Conservation (phyloP, 2,888 invertebrate species). For the Octonoba sinensis region DNA sequence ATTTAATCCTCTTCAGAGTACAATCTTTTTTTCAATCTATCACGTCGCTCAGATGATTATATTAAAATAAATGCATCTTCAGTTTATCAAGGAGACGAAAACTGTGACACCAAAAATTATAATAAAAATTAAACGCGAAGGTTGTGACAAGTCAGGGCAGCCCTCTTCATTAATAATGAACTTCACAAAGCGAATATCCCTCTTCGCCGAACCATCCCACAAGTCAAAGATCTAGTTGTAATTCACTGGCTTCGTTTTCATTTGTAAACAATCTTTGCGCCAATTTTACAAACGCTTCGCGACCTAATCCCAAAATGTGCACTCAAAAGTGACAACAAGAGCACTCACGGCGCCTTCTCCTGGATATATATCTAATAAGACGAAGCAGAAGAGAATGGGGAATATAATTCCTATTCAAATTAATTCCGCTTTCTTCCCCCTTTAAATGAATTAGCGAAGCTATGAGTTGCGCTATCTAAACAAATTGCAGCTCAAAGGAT, state of each 20-base stretch:
- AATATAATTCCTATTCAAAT: conserved; percentile 26
- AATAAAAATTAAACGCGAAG: no score
- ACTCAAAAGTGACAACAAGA: conserved; percentile 32
- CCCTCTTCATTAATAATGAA: no score
- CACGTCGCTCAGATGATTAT: no score
- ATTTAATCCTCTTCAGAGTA: no score
- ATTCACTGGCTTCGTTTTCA: conserved; percentile 25
- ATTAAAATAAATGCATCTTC: no score
- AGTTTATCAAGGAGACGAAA: no score
- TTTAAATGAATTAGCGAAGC: conserved; percentile 20
- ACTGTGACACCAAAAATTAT: no score
- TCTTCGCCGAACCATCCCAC: no score
- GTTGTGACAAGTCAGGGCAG: no score
- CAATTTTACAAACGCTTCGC: conserved; percentile 15
- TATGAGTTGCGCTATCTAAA: conserved; percentile 17
- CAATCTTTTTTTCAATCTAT: no score
- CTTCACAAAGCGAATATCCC: no score
- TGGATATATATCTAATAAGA: conserved; percentile 7
- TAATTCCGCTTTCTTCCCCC: conserved; percentile 13
- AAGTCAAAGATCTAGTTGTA: conserved; percentile 4
- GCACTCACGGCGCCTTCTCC: conserved; percentile 1
- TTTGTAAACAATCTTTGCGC: conserved; percentile 33
- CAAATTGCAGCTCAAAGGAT: conserved; percentile 24
- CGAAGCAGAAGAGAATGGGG: neutral
- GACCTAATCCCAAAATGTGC: conserved; percentile 32